Conservation (phyloP, 1,140 invertebrate genomes). For the Goniozus legneri region DNA sequence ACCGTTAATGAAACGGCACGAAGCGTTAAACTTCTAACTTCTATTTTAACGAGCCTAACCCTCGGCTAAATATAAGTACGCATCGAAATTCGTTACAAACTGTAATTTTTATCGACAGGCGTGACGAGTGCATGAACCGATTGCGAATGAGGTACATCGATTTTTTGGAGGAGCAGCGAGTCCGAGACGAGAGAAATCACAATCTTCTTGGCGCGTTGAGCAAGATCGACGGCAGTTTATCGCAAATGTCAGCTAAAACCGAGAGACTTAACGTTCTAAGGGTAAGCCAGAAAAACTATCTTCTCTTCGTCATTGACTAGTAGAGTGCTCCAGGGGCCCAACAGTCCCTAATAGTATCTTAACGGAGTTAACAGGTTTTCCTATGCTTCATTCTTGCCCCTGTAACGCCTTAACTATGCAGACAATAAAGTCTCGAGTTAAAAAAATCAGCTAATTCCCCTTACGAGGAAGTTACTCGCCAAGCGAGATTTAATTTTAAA, state of each 20-base stretch:
- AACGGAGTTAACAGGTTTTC: too few species aligned
- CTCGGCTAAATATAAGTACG: neutral
- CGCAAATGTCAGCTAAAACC: constrained; percentile 59
- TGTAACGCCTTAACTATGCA: too few species aligned
- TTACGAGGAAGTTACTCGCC: too few species aligned
- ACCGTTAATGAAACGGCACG: neutral
- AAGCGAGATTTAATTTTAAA: too few species aligned
- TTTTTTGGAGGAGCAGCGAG: constrained; percentile 60
- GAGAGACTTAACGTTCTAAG: constrained; percentile 59
- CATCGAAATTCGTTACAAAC: neutral
- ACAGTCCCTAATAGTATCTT: too few species aligned
- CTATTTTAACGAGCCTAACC: neutral
- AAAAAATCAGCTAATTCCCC: too few species aligned
- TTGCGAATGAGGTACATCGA: constrained; percentile 58
- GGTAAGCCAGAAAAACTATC: too few species aligned
- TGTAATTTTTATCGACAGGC: constrained; percentile 34
- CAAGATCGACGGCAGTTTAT: constrained; percentile 57
- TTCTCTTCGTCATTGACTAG: too few species aligned
- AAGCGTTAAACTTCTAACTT: neutral
- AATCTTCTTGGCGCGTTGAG: constrained; percentile 58
- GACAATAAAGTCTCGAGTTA: too few species aligned
- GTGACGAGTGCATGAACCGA: constrained; percentile 50
- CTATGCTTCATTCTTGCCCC: too few species aligned
- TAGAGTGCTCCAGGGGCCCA: too few species aligned
- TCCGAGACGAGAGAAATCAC: constrained; percentile 60